Conservation (phyloP, 2,888 invertebrate genomes). For the Pomacea canaliculata region DNA sequence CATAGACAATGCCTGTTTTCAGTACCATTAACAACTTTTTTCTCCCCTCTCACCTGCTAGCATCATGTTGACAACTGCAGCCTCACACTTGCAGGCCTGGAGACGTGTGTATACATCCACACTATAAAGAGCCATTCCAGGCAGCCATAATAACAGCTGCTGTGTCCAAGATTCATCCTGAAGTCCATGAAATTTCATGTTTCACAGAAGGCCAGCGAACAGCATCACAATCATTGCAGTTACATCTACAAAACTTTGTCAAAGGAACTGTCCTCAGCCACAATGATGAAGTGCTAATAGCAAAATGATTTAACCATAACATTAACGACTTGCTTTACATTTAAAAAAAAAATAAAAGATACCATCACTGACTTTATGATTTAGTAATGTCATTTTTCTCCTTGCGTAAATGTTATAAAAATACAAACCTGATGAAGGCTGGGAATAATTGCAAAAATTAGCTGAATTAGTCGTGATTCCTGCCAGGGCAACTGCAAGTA, state of each 20-base stretch:
- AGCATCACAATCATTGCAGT: too few species aligned
- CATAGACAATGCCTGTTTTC: too few species aligned
- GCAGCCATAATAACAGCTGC: not conserved
- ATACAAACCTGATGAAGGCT: conserved; percentile 23
- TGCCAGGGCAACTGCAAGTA: conserved; percentile 28
- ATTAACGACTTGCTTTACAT: too few species aligned
- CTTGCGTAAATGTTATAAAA: not conserved
- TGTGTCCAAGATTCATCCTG: not conserved
- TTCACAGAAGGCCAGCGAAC: too few species aligned
- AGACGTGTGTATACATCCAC: conserved; percentile 36
- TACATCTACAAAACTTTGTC: too few species aligned
- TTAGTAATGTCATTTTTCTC: too few species aligned
- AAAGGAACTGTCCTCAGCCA: too few species aligned
- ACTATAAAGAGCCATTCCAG: conserved; percentile 23
- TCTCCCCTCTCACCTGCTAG: conserved; percentile 33
- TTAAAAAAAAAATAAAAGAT: too few species aligned
- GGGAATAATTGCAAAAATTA: conserved; percentile 26
- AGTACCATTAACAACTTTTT: too few species aligned
- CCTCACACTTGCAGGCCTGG: conserved; percentile 57
- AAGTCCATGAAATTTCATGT: not conserved
- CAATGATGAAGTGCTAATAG: too few species aligned
- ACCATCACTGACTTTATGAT: too few species aligned
- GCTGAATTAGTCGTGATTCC: conserved; percentile 27
- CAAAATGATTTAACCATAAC: too few species aligned
- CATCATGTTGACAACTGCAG: conserved; percentile 68